Evolutionary conservation across 2,888 invertebrate species (phyloP).

Genomic region (Podotricha telesiphe): DNA sequence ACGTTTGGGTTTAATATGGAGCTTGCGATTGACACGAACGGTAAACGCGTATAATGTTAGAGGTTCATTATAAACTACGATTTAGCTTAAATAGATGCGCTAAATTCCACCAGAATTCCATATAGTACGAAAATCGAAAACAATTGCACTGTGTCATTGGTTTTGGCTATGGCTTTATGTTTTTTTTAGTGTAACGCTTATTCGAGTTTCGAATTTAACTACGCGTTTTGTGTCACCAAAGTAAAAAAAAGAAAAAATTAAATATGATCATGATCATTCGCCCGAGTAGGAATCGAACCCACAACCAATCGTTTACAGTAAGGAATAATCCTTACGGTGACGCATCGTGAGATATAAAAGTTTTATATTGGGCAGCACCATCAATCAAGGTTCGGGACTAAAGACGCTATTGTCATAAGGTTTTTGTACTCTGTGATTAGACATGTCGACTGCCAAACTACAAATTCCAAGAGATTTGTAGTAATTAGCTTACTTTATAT

Average conservation of each 20-base stretch:
- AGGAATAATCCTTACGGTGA: not conserved
- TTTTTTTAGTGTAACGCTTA: no score
- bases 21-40: constrained; percentile 44
- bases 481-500: not conserved
- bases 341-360: constrained; percentile 28
- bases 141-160: no score
- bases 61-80: constrained; percentile 32
- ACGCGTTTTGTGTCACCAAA: no score
- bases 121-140: no score
- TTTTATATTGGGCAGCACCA: constrained; percentile 32
- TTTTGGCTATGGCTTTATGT: no score
- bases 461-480: not conserved
- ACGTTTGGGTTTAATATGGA: constrained; percentile 42
- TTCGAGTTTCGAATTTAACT: no score
- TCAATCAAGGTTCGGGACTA: constrained; percentile 41
- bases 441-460: constrained; percentile 6
- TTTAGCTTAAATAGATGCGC: not conserved
- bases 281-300: no score
- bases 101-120: no score
- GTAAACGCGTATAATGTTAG: constrained; percentile 42
- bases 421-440: constrained; percentile 36
- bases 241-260: no score
- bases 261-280: no score
- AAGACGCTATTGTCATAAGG: constrained; percentile 40
- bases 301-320: not conserved